Evolutionary conservation across 2,888 invertebrate genomes (phyloP).

Genomic region (Anodontia alba): DNA sequence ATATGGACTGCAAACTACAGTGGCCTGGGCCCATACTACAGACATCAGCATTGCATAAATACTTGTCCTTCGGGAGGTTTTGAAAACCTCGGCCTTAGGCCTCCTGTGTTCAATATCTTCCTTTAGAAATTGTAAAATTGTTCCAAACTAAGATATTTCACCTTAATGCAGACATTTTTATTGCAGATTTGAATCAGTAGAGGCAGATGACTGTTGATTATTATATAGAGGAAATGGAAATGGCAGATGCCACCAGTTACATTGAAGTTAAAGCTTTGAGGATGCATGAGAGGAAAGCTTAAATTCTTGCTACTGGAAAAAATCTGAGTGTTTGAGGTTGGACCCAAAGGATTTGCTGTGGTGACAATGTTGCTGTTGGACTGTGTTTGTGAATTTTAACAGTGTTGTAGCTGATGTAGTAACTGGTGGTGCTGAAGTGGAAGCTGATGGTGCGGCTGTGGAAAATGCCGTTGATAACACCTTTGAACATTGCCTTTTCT

Average conservation of each 20-base stretch:
- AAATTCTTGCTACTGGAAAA: neutral
- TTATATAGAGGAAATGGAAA: neutral
- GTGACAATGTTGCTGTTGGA: neutral
- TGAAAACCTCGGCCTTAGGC: no score
- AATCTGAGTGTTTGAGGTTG: neutral
- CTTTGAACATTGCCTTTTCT: conserved; percentile 20
- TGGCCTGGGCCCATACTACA: no score
- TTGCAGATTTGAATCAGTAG: no score
- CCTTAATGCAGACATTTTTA: no score
- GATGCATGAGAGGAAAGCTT: neutral
- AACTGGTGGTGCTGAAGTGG: neutral
- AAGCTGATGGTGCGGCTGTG: neutral
- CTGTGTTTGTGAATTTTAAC: neutral
- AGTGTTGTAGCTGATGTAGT: neutral
- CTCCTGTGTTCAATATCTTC: no score
- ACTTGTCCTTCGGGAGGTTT: no score
- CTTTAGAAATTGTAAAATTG: no score
- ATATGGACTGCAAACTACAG: no score
- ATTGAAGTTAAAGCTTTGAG: neutral
- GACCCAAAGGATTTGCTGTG: neutral
- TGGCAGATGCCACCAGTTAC: neutral
- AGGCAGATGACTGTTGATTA: no score
- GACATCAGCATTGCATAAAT: no score
- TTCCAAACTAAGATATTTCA: no score
- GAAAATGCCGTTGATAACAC: neutral